Evolutionary conservation across 2,888 invertebrate genomes (phyloP).

Genomic region (Drosophila kokeensis): DNA sequence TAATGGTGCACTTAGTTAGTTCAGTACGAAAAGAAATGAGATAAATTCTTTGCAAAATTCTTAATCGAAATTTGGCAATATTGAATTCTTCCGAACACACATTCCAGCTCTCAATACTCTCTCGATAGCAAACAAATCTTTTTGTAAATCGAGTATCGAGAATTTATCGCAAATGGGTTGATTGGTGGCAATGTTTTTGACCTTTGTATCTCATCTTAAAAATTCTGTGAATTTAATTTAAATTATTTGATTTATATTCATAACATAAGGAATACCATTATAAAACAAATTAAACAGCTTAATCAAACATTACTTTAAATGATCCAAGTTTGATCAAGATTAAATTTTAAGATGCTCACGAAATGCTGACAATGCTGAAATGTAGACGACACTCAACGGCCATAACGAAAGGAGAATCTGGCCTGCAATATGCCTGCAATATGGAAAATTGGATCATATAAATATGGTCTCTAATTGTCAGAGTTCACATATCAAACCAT

Average conservation of each 20-base stretch:
- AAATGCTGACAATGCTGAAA: too few relatives aligned
- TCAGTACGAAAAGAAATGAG: not conserved
- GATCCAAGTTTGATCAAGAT: not conserved
- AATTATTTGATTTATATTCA: not conserved
- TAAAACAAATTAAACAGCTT: not conserved
- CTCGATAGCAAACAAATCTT: not conserved
- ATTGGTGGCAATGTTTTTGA: not conserved
- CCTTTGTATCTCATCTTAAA: not conserved
- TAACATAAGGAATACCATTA: not conserved
- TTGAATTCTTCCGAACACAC: not conserved
- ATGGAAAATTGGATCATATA: slow-evolving; percentile 45
- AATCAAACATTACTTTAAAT: not conserved
- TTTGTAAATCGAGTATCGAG: not conserved
- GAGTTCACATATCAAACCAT: slow-evolving; percentile 36
- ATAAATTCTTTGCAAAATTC: not conserved
- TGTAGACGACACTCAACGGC: not conserved
- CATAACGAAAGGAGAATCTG: not conserved
- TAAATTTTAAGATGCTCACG: not conserved
- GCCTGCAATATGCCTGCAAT: not conserved
- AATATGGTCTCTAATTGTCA: not conserved
- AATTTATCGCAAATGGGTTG: not conserved
- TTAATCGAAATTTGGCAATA: not conserved
- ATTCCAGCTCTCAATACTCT: not conserved
- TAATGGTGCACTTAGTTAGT: not conserved
- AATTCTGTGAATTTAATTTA: not conserved